Evolutionary conservation across 2,888 invertebrate genomes (phyloP).

Genomic region (Acanthosepion pharaonis): DNA sequence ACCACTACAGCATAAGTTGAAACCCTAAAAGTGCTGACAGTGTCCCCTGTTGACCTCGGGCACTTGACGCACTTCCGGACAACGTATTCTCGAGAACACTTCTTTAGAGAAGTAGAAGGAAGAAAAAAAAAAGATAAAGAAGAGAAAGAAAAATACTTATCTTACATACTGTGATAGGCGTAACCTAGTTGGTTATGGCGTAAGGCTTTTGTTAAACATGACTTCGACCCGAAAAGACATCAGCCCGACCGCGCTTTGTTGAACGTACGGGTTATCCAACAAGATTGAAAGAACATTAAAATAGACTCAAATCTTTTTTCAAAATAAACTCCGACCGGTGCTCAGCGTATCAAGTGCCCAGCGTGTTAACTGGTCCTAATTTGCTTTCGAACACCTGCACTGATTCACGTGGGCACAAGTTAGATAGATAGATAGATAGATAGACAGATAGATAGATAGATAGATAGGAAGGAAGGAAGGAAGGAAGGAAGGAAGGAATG

Average conservation of each 20-base stretch:
- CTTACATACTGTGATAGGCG: constrained; percentile 18
- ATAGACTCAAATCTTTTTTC: neutral
- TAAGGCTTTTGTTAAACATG: constrained; percentile 1
- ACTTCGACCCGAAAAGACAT: neutral
- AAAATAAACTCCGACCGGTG: neutral
- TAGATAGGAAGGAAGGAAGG: neutral
- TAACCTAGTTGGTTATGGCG: neutral
- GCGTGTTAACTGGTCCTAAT: neutral
- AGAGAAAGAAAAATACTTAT: neutral
- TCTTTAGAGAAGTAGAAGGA: neutral
- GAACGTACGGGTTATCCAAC: neutral
- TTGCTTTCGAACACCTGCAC: neutral
- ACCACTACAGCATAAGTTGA: neutral
- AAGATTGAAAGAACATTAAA: neutral
- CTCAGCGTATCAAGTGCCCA: neutral
- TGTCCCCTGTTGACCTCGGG: constrained; percentile 33
- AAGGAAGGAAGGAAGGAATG: neutral
- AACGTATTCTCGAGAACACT: neutral
- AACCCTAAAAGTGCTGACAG: constrained; percentile 33
- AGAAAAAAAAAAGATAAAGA: neutral
- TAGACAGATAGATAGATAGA: neutral
- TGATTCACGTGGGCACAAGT: neutral
- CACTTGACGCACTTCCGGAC: constrained; percentile 33
- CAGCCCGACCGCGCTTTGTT: neutral
- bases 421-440: neutral